Evolutionary conservation across 2,797 vertebrate genomes (phyloP).

Genomic region (Leuciscus waleckii): DNA sequence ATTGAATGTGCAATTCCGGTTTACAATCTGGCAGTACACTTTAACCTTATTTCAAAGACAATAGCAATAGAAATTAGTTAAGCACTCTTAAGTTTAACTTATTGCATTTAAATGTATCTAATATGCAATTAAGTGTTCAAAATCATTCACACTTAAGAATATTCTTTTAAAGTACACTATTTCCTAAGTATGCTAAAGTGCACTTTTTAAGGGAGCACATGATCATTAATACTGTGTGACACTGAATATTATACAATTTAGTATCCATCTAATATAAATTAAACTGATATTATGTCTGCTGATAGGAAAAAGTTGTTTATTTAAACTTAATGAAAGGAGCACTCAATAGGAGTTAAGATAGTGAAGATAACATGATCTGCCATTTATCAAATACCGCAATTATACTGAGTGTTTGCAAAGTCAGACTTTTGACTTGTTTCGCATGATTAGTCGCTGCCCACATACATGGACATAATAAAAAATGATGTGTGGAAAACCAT

Average conservation of each 20-base stretch:
- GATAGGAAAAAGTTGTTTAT: background rate
- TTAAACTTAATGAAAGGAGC: background rate
- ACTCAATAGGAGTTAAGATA: background rate
- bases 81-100: background rate
- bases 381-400: background rate
- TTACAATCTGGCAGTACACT: background rate
- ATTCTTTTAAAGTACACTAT: background rate
- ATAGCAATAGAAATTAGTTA: background rate
- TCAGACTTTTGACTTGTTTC: background rate
- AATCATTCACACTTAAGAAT: background rate
- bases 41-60: background rate
- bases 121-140: background rate
- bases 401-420: background rate
- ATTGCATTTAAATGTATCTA: background rate
- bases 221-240: background rate
- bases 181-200: background rate
- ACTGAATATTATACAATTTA: background rate
- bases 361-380: background rate
- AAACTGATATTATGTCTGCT: background rate
- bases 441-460: background rate
- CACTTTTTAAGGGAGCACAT: background rate
- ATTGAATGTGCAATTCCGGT: background rate
- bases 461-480: constrained; percentile 17
- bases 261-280: background rate
- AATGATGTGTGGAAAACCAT: constrained; percentile 2